A percentile compares a stretch with the other conserved stretches of the same genome.
Conservation (phyloP, 2,888 invertebrate species). For the Drosophila eohydei region DNA sequence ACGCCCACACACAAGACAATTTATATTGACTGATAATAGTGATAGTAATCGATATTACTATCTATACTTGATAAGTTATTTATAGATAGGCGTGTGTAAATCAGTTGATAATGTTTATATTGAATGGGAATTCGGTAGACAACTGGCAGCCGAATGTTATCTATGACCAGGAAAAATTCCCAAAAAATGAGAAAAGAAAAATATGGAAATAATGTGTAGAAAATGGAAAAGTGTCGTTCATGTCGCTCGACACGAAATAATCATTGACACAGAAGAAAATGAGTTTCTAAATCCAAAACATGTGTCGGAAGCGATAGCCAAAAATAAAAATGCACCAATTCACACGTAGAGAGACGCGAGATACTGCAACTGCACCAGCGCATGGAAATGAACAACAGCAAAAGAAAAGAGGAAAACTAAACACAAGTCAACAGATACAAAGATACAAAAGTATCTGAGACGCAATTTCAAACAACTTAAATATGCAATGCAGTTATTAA, state of each 20-base stretch:
- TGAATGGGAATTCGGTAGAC: constrained; percentile 31
- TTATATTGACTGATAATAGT: constrained; percentile 4
- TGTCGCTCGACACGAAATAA: constrained; percentile 33
- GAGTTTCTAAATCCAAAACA: constrained; percentile 65
- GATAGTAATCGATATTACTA: constrained; percentile 39
- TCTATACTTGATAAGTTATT: constrained; percentile 47
- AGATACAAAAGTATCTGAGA: constrained; percentile 67
- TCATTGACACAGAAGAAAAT: constrained; percentile 67
- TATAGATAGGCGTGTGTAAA: constrained; percentile 26
- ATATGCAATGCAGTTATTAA: constrained; percentile 71
- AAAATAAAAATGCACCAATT: constrained; percentile 57
- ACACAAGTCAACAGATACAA: constrained; percentile 61
- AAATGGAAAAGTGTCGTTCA: constrained; percentile 43
- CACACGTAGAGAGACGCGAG: constrained; percentile 28
- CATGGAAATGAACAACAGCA: constrained; percentile 11
- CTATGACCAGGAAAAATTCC: constrained; percentile 16
- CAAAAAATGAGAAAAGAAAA: constrained; percentile 5
- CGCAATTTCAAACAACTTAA: constrained; percentile 51
- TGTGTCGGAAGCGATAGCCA: constrained; percentile 54
- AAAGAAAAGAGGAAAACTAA: constrained; percentile 12
- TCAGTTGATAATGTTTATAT: constrained; percentile 16
- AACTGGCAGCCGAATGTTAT: constrained; percentile 45
- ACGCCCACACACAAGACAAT: constrained; percentile 17
- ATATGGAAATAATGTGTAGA: constrained; percentile 40
- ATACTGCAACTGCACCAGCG: constrained; percentile 18